Percentiles rank a stretch among this genome's conserved stretches.
phyloP scores from a whole-genome alignment of 1,140 invertebrate species.

The Latrodectus geometricus region DNA sequence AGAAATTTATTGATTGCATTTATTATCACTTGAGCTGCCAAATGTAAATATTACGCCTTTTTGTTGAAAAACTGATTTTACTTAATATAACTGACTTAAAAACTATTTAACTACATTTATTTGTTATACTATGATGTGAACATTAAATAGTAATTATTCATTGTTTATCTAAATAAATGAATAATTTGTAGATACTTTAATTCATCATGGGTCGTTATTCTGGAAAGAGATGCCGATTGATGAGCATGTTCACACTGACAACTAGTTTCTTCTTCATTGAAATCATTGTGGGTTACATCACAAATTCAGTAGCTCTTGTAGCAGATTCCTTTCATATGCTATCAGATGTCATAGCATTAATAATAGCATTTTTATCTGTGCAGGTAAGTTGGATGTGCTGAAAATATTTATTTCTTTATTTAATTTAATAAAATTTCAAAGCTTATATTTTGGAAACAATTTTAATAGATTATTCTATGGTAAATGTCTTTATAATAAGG shows the following conservation, averaged over 20 bases:
- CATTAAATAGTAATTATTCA: not conserved
- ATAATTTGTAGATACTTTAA: not conserved
- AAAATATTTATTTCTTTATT: not conserved
- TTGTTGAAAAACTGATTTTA: not conserved
- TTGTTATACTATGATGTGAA: not conserved
- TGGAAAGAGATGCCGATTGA: slow-evolving; percentile 78
- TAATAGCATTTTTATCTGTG: slow-evolving; percentile 67
- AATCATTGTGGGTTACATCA: slow-evolving; percentile 72
- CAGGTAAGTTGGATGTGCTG: slow-evolving; percentile 8
- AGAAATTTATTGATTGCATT: not conserved
- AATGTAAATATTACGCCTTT: not conserved
- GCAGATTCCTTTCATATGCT: slow-evolving; percentile 75
- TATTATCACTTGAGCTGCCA: not conserved
- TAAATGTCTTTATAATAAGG: too few relatives aligned
- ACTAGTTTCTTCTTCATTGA: slow-evolving; percentile 72
- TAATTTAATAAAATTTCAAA: not conserved
- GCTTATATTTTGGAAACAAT: too few relatives aligned
- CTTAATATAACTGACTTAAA: not conserved
- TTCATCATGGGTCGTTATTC: slow-evolving; percentile 58
- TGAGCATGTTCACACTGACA: slow-evolving; percentile 76
- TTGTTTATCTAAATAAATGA: not conserved
- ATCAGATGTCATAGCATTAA: slow-evolving; percentile 72
- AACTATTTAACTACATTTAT: not conserved
- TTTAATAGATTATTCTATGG: too few relatives aligned
- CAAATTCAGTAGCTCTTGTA: slow-evolving; percentile 73